phyloP scores from a whole-genome alignment of 2,797 vertebrate species.

The Parambassis ranga region DNA sequence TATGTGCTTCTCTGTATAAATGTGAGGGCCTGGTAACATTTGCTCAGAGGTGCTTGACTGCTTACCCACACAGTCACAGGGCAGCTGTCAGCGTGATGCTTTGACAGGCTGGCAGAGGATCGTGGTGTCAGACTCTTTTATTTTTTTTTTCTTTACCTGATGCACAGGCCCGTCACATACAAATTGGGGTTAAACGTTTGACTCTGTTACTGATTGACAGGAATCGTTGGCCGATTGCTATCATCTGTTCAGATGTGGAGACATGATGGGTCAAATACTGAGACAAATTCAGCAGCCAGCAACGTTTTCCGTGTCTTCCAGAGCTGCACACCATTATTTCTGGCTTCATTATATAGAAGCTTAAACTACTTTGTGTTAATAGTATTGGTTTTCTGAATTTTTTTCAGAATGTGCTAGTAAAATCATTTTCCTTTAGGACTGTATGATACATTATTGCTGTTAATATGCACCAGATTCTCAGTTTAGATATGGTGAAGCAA shows the following conservation, averaged over 20 bases:
- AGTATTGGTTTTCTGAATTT: too few relatives aligned
- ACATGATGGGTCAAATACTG: not conserved
- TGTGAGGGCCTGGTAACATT: slow-evolving; percentile 26
- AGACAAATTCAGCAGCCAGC: not conserved
- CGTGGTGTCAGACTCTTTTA: slow-evolving; percentile 20
- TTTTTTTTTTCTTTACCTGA: too few relatives aligned
- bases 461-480: too few relatives aligned
- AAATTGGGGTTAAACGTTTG: not conserved
- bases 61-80: too few relatives aligned
- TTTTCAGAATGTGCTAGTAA: too few relatives aligned
- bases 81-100: slow-evolving; percentile 35
- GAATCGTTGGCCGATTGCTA: slow-evolving; percentile 10
- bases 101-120: slow-evolving; percentile 39
- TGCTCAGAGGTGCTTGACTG: not conserved
- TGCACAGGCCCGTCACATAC: not conserved
- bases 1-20: slow-evolving; percentile 24
- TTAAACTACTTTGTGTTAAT: too few relatives aligned
- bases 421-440: too few relatives aligned
- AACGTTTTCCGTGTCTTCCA: not conserved
- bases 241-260: slow-evolving; percentile 1
- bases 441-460: too few relatives aligned
- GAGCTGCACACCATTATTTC: not conserved
- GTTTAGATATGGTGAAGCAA: too few relatives aligned
- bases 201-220: slow-evolving; percentile 28
- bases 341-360: not conserved